A percentile compares a stretch with the other conserved stretches of the same genome.
Conservation (phyloP, 2,888 invertebrate genomes). For the Rhopalosiphum nymphaeae region DNA sequence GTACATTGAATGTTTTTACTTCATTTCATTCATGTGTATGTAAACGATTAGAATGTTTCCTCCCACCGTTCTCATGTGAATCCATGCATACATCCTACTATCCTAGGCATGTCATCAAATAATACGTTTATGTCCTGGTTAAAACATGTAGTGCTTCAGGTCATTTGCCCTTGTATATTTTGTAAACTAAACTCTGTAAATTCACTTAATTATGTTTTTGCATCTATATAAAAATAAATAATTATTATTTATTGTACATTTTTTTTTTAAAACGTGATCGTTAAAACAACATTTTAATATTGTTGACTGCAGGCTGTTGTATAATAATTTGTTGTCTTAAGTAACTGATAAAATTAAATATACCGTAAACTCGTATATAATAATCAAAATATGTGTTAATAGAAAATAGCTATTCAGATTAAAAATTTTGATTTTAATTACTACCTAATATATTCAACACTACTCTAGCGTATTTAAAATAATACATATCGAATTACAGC, state of each 20-base stretch:
- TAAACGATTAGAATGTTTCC: slow-evolving; percentile 55
- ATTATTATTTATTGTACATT: background rate
- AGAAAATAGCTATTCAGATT: background rate
- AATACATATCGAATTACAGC: background rate
- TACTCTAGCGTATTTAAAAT: background rate
- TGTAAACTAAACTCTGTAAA: slow-evolving; percentile 38
- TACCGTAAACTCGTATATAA: background rate
- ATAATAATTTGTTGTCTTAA: slow-evolving; percentile 11
- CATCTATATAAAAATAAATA: slow-evolving; percentile 21
- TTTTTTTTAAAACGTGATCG: slow-evolving; percentile 19
- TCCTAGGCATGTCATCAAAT: slow-evolving; percentile 31
- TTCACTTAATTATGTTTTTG: slow-evolving; percentile 48
- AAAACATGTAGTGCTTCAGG: slow-evolving; percentile 62
- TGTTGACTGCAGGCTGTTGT: background rate
- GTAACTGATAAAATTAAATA: background rate
- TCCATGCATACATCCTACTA: slow-evolving; percentile 61
- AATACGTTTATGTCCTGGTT: slow-evolving; percentile 14
- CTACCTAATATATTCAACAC: background rate
- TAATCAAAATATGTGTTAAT: background rate
- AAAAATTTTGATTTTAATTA: background rate
- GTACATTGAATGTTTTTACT: slow-evolving; percentile 45
- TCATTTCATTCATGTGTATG: slow-evolving; percentile 45
- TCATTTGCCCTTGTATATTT: slow-evolving; percentile 63
- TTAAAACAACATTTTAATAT: background rate
- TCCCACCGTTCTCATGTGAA: slow-evolving; percentile 54